phyloP scores from a whole-genome alignment of 1,140 invertebrate species.

The Halictus rubicundus region DNA sequence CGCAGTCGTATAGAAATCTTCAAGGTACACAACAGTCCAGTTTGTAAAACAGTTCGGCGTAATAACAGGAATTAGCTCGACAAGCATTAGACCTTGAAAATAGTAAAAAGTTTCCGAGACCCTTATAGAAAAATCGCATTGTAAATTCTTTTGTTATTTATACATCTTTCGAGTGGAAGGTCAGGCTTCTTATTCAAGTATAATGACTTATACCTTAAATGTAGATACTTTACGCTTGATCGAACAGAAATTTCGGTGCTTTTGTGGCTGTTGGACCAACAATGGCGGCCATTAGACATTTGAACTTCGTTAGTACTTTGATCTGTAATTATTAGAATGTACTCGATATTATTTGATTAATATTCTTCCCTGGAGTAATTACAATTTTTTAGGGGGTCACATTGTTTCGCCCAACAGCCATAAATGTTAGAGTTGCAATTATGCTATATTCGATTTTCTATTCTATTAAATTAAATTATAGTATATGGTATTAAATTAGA shows the following conservation, averaged over 20 bases:
- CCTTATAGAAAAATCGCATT: conserved; percentile 27
- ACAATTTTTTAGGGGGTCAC: too few relatives aligned
- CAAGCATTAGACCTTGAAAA: background rate
- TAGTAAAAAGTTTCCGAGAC: conserved; percentile 8
- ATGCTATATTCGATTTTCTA: too few relatives aligned
- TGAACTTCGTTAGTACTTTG: background rate
- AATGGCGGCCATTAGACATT: background rate
- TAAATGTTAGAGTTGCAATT: too few relatives aligned
- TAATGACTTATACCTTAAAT: conserved; percentile 29
- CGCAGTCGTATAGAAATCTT: conserved; percentile 8
- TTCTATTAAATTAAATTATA: too few relatives aligned
- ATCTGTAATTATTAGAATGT: background rate
- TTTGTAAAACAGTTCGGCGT: conserved; percentile 16
- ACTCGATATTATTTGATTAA: background rate
- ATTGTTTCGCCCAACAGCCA: too few relatives aligned
- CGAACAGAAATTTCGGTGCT: conserved; percentile 35
- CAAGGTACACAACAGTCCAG: background rate
- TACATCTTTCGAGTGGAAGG: conserved; percentile 39
- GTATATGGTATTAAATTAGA: too few relatives aligned
- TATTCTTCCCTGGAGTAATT: too few relatives aligned
- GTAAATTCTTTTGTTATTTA: conserved; percentile 28
- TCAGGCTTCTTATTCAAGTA: conserved; percentile 23
- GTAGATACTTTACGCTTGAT: conserved; percentile 26
- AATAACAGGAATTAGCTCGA: background rate
- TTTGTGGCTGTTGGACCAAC: background rate